Evolutionary conservation across 2,113 vertebrate genomes (phyloP).

Genomic region (Osmerus mordax): DNA sequence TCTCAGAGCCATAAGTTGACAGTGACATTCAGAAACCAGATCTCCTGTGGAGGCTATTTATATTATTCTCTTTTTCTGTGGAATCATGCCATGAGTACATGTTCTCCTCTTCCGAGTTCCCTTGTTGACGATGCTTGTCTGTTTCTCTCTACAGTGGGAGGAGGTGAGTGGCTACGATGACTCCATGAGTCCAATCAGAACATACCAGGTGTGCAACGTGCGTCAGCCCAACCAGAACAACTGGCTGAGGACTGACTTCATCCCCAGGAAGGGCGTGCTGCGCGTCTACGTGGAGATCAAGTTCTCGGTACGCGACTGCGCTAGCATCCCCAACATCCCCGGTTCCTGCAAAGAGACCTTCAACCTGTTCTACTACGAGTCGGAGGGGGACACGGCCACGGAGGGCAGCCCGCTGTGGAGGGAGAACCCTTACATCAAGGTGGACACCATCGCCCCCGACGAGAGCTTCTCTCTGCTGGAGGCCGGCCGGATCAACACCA

Average conservation of each 20-base stretch:
- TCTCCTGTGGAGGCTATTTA: slow-evolving; percentile 30
- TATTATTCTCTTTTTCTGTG: slow-evolving; percentile 18
- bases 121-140: slow-evolving; percentile 13
- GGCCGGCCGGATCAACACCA: slow-evolving; percentile 90
- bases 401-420: slow-evolving; percentile 90
- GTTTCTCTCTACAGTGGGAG: slow-evolving; percentile 84
- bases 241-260: slow-evolving; percentile 95
- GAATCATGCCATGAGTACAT: neutral
- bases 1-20: neutral
- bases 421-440: slow-evolving; percentile 98
- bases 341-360: slow-evolving; percentile 99
- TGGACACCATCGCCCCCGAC: slow-evolving; percentile 96
- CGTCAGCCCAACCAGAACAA: slow-evolving; percentile 93
- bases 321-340: slow-evolving; percentile 96
- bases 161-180: slow-evolving; percentile 97
- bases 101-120: neutral
- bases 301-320: slow-evolving; percentile 95
- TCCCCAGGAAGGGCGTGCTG: slow-evolving; percentile 86
- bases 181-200: slow-evolving; percentile 97
- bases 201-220: slow-evolving; percentile 97
- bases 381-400: slow-evolving; percentile 87
- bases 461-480: slow-evolving; percentile 96
- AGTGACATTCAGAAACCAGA: slow-evolving; percentile 14
- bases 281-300: slow-evolving; percentile 96
- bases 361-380: slow-evolving; percentile 97